These are phyloP conservation scores for Drosophila borealis DNA, from an alignment of 2,888 invertebrate genomes.

Conservation along the genomic window DNA sequence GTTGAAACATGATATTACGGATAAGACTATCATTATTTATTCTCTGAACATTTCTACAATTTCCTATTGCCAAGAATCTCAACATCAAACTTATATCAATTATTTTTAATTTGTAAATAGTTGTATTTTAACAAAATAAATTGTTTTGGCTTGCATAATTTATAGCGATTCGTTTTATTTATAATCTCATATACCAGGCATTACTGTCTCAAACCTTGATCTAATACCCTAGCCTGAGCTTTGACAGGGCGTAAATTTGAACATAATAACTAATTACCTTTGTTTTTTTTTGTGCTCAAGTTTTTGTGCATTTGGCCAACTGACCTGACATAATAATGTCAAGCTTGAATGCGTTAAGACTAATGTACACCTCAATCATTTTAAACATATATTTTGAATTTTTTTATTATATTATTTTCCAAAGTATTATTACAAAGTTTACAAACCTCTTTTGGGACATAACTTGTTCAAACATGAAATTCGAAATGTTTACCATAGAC, in stretches of 20 bases:
- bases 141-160: not conserved
- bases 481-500: too few relatives aligned
- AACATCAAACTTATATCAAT: too few relatives aligned
- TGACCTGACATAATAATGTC: conserved; percentile 41
- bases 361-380: not conserved
- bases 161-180: not conserved
- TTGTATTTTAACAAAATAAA: not conserved
- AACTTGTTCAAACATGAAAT: too few relatives aligned
- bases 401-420: not conserved
- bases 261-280: not conserved
- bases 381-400: not conserved
- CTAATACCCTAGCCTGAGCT: conserved; percentile 13
- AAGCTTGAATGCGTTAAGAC: conserved; percentile 4
- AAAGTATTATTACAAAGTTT: too few relatives aligned
- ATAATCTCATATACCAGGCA: not conserved
- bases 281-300: not conserved
- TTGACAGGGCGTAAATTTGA: conserved; percentile 17
- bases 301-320: conserved; percentile 16
- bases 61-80: too few relatives aligned
- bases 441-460: too few relatives aligned
- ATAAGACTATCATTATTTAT: too few relatives aligned
- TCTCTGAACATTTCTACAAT: too few relatives aligned
- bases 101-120: too few relatives aligned
- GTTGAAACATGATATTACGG: not conserved
- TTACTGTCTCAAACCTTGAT: conserved; percentile 15